Evolutionary conservation across 2,113 vertebrate species (phyloP).

Genomic region (Seriola rivoliana): DNA sequence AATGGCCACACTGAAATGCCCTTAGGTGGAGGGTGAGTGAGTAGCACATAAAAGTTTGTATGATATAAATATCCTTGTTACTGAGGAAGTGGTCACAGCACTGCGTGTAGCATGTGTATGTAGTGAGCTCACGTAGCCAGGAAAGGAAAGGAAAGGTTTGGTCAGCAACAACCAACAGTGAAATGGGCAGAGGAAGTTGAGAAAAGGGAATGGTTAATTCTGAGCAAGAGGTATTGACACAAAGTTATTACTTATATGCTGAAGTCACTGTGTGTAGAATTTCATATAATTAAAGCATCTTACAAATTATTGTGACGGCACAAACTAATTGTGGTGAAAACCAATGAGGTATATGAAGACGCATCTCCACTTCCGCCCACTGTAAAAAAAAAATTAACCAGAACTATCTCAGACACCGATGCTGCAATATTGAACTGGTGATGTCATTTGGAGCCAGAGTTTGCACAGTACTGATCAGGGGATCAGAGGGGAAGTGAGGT

Average conservation of each 20-base stretch:
- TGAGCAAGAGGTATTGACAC: background rate
- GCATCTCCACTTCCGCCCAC: no score
- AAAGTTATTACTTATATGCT: background rate
- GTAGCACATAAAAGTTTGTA: background rate
- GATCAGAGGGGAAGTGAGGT: background rate
- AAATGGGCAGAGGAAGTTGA: background rate
- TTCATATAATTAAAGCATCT: background rate
- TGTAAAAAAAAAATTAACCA: no score
- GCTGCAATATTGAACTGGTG: no score
- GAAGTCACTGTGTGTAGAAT: background rate
- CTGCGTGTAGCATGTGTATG: background rate
- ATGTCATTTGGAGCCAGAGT: no score
- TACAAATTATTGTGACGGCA: background rate
- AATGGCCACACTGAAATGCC: slow-evolving; percentile 23
- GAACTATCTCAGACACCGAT: no score
- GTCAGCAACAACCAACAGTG: slow-evolving; percentile 29
- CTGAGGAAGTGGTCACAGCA: slow-evolving; percentile 27
- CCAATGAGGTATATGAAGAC: no score
- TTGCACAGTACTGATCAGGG: no score
- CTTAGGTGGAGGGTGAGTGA: slow-evolving; percentile 2
- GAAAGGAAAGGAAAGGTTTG: slow-evolving; percentile 51
- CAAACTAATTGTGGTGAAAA: no score
- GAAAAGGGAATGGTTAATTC: background rate
- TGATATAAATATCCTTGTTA: slow-evolving; percentile 26
- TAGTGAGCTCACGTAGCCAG: slow-evolving; percentile 18